Conservation (phyloP, 2,113 vertebrate species). For the Bos javanicus region DNA sequence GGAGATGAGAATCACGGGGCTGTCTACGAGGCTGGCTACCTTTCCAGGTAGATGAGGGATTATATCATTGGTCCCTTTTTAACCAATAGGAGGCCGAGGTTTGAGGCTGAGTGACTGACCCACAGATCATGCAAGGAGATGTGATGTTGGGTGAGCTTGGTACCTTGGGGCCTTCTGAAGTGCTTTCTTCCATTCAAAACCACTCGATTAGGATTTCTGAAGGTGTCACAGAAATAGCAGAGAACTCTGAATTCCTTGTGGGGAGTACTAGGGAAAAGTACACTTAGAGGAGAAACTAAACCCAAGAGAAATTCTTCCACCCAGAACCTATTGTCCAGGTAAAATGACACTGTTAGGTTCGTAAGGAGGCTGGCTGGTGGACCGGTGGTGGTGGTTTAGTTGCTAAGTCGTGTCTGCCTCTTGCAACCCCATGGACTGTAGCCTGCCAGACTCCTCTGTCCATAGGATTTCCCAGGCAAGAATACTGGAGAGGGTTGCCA, state of each 20-base stretch:
- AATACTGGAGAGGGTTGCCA: background rate
- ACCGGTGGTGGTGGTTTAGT: background rate
- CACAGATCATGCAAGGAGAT: background rate
- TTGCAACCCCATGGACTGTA: background rate
- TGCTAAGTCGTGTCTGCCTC: rapidly evolving
- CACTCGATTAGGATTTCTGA: background rate
- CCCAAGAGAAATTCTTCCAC: background rate
- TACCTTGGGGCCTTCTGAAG: background rate
- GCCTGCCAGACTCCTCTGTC: background rate
- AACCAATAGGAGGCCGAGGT: background rate
- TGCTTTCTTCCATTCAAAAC: background rate
- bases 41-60: background rate
- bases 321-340: background rate
- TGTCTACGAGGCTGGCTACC: background rate
- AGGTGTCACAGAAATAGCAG: background rate
- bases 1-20: background rate
- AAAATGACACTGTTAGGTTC: background rate
- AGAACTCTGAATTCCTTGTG: background rate
- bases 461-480: background rate
- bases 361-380: background rate
- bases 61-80: background rate
- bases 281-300: background rate
- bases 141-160: background rate
- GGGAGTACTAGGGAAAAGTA: background rate
- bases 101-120: background rate